Evolutionary conservation across 2,113 vertebrate species (phyloP), one percentile per base, ranked within the genome.

Genomic region (Chionodraco myersi): DNA sequence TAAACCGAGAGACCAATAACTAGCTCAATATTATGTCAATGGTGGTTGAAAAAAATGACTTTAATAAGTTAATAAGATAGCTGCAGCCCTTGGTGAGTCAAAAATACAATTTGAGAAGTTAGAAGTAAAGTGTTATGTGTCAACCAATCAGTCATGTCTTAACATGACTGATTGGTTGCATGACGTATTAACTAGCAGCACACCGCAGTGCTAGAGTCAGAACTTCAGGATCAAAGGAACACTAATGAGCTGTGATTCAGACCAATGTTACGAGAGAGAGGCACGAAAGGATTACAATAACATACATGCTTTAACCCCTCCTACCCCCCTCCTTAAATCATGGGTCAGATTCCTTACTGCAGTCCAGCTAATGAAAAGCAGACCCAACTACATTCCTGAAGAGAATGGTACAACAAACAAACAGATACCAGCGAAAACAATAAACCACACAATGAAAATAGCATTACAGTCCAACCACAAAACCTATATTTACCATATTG

Each of bases 351-450:
- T 83, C 65, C 79, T 30, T 88, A 70, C 85, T 69, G 49, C 64
- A 82, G 66, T 75, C 73, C 71, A 6, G 75, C 86, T 94, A 93
- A 93, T 94, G 87, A 87, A 90, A 94, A 92, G 64, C 91, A 93
- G 90, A 64, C 60, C 45, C 34, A 77, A 86, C 87, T 84, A 64
- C 80, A 88, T 92, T 90, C 85, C 85, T 78, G 7, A 52, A 63
- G 85, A 64, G 79, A 89, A 85, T 71, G 75, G 72, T 57, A 82
- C 80, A 86, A 80, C 74, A 91, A 86, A 83, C 79, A 91, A 84
- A 84, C 77, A 88, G 56, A 89, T 75, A 80, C 80, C 73, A 80
- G 69, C 18, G 48, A 83, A 89, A 90, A 90, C 82, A 84, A 73
- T 75, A 76, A 82, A 86, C 87, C 86, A 71, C 86, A 85, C 84